A percentile compares a stretch with the other conserved stretches of the same genome.
These are phyloP conservation scores for Ceratotherium simum DNA, from an alignment of 2,113 vertebrate genomes.

Conservation along the genomic window DNA sequence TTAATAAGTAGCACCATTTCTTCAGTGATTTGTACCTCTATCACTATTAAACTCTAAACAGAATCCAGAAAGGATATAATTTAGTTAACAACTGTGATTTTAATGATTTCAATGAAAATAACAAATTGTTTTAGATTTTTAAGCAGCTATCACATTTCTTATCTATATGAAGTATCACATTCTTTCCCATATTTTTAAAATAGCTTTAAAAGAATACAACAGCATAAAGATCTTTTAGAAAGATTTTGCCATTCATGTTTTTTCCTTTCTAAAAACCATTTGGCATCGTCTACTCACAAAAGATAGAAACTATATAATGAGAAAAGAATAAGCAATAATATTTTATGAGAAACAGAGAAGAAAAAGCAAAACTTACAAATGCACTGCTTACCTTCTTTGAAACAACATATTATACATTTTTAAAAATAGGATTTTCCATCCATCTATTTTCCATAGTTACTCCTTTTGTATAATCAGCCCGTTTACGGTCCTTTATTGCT, in stretches of 20 bases:
- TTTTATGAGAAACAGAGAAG: background rate
- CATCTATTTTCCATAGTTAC: background rate
- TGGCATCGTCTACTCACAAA: background rate
- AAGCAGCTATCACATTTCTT: background rate
- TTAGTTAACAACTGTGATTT: background rate
- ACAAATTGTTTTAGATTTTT: slow-evolving; percentile 14
- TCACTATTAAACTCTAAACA: background rate
- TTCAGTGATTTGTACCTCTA: background rate
- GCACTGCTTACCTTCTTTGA: background rate
- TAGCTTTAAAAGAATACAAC: background rate
- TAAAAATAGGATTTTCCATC: background rate
- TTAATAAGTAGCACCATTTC: background rate
- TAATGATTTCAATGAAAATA: slow-evolving; percentile 33
- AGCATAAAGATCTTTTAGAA: background rate
- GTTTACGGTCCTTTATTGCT: background rate
- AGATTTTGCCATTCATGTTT: background rate
- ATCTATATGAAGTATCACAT: background rate
- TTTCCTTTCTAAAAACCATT: background rate
- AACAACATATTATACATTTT: background rate
- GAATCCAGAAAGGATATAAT: background rate
- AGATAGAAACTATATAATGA: background rate
- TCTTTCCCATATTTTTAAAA: background rate
- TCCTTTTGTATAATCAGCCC: background rate
- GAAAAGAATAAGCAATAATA: background rate
- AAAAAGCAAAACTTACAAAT: background rate